These are phyloP conservation scores for Camponotus vicinus DNA, from an alignment of 1,140 invertebrate species.

Conservation along the genomic window DNA sequence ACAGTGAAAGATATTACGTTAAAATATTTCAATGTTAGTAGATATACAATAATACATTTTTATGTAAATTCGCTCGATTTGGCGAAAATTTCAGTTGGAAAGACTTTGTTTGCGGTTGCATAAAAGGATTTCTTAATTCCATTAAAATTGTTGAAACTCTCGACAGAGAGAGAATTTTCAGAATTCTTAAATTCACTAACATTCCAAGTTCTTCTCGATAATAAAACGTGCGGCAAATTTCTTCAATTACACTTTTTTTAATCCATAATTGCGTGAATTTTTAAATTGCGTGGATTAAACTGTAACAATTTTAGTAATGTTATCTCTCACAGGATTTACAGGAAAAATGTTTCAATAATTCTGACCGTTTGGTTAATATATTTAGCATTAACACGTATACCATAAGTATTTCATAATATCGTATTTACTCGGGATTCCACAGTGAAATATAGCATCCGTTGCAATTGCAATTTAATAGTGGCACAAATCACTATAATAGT, in stretches of 20 bases:
- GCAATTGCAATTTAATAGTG: conserved; percentile 34
- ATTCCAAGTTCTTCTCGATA: not conserved
- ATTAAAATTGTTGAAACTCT: conserved; percentile 32
- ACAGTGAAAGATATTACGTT: not conserved
- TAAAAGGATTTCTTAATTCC: conserved; percentile 55
- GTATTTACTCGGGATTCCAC: not conserved
- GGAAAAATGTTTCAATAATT: conserved; percentile 29
- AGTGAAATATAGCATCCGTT: not conserved
- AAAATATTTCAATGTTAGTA: not conserved
- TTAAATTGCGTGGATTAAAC: conserved; percentile 27
- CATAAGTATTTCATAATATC: conserved; percentile 26
- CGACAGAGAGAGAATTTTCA: conserved; percentile 32
- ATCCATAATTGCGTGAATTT: conserved; percentile 28
- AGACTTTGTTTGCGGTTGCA: conserved; percentile 30
- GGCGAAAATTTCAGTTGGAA: conserved; percentile 32
- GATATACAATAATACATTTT: conserved; percentile 24
- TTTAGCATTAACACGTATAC: conserved; percentile 1
- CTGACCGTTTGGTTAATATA: not conserved
- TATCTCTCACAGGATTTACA: not conserved
- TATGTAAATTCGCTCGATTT: conserved; percentile 10
- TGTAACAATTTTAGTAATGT: not conserved
- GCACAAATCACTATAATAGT: conserved; percentile 7
- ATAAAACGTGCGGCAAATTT: not conserved
- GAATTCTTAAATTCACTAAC: conserved; percentile 41
- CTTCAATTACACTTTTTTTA: not conserved